Conservation (phyloP, 1,140 invertebrate genomes). For the Bombus difficillimus region DNA sequence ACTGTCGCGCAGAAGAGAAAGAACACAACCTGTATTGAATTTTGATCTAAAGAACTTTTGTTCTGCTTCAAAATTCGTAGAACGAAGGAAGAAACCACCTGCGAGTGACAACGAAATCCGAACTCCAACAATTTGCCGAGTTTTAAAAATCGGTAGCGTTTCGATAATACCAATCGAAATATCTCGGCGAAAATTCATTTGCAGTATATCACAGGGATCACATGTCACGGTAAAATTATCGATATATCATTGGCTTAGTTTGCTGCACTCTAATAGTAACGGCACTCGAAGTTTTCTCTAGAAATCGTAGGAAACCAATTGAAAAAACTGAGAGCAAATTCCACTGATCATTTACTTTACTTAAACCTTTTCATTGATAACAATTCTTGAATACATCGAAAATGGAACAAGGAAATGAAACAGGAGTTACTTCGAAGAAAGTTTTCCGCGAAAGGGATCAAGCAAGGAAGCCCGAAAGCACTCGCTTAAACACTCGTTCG, state of each 20-base stretch:
- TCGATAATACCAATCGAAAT: conserved; percentile 22
- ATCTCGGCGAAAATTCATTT: conserved; percentile 44
- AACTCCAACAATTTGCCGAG: conserved; percentile 18
- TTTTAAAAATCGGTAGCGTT: not conserved
- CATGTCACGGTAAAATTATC: conserved; percentile 45
- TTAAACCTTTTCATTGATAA: not conserved
- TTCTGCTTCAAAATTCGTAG: not conserved
- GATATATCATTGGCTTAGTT: conserved; percentile 17
- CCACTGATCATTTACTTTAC: not conserved
- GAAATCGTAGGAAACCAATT: not conserved
- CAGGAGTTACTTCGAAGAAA: no score
- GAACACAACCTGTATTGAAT: not conserved
- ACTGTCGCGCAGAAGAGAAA: not conserved
- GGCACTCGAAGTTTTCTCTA: not conserved
- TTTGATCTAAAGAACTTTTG: not conserved
- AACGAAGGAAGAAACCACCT: not conserved
- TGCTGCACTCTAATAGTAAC: conserved; percentile 4
- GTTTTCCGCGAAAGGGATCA: no score
- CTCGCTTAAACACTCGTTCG: not conserved
- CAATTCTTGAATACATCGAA: not conserved
- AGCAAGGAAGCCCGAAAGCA: not conserved
- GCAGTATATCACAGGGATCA: conserved; percentile 31
- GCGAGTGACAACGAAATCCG: conserved; percentile 16
- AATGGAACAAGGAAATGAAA: not conserved
- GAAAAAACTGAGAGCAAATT: not conserved